A percentile compares a stretch with the other conserved stretches of the same genome.
phyloP scores from a whole-genome alignment of 1,140 invertebrate species.

The Anoplolepis gracilipes region DNA sequence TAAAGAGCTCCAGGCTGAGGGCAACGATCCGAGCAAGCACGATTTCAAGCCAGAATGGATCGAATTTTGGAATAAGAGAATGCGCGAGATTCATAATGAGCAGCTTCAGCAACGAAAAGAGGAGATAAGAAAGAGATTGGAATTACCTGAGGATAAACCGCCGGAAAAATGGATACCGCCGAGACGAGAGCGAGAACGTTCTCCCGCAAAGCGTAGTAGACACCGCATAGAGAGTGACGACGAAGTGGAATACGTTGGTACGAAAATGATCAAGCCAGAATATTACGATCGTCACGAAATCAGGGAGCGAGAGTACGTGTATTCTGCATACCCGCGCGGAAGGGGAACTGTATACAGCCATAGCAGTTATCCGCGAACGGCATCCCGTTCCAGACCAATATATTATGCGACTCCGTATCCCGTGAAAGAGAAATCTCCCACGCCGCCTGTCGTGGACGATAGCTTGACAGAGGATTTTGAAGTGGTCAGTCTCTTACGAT shows the following conservation, averaged over 20 bases:
- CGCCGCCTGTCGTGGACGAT: constrained; percentile 76
- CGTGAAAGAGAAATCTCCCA: constrained; percentile 79
- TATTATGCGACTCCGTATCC: constrained; percentile 81
- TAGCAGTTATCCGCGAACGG: constrained; percentile 65
- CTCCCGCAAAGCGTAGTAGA: constrained; percentile 72
- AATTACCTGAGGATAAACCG: constrained; percentile 83
- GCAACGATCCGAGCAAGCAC: constrained; percentile 91
- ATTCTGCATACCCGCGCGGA: constrained; percentile 76
- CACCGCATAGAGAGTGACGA: constrained; percentile 82
- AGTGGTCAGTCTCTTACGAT: constrained; percentile 90
- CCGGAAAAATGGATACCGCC: constrained; percentile 71
- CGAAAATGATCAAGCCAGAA: constrained; percentile 76
- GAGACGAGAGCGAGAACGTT: constrained; percentile 34
- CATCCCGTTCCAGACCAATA: constrained; percentile 72
- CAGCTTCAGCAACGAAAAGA: constrained; percentile 88
- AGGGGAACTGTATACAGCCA: constrained; percentile 74
- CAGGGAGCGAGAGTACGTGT: constrained; percentile 76
- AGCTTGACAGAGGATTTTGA: constrained; percentile 77
- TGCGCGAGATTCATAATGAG: constrained; percentile 91
- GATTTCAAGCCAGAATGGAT: constrained; percentile 96
- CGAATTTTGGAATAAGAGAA: constrained; percentile 92
- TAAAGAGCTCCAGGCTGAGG: constrained; percentile 92
- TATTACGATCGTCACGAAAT: constrained; percentile 77
- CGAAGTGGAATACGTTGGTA: constrained; percentile 84
- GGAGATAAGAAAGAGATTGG: constrained; percentile 86